Evolutionary conservation across 2,113 vertebrate species (phyloP), one percentile per base, ranked within the genome.

Genomic region (Vulpes vulpes): DNA sequence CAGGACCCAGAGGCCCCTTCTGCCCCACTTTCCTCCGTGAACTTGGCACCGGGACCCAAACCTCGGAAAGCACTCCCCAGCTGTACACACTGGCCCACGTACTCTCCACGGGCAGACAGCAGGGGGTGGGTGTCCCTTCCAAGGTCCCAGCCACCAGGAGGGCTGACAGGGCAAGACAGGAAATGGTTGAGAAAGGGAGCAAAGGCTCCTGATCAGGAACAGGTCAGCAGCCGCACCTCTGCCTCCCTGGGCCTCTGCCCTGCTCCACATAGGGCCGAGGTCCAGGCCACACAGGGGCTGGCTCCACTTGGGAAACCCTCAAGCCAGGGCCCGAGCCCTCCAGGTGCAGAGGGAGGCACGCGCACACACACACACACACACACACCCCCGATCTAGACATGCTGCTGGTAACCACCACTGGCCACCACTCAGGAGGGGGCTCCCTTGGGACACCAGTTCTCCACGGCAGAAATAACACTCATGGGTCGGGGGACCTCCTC

Each of bases 321-420:
- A 65, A 20, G 8, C 49, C 59, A 76, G 14, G 30, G 9, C 82
- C 78, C 35, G 32, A 95, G 60, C 17, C 32, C 22, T 32, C 67
- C 64, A 49, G 0, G 0, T 32, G 35, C 81, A 90, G 49, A 91
- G 4, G 7, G 55, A 69, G 23, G 25, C 5, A 67, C 1, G 23
- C 1, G 0, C 0, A 10, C 35, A 32, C 3, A 43, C 43, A 6
- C 43, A 43, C 43, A 43, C 43, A 43, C 43, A 43, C 25, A 35
- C 35, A 35, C 35, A 35, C 35, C 2, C 59, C 17, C 4, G 3
- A 19, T 43, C 62, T 67, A 83, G 81, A 65, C 49, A 83, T 2
- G 11, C 17, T 38, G 8, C 73, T 17, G 23, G 15, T 11, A 35
- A 74, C 38, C 38, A 85, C 32, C 27, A 22, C 27, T 3, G 57